Percentiles rank a stretch among this genome's conserved stretches.
Evolutionary conservation across 2,797 vertebrate genomes (phyloP).

Genomic region (Liparis tanakae): DNA sequence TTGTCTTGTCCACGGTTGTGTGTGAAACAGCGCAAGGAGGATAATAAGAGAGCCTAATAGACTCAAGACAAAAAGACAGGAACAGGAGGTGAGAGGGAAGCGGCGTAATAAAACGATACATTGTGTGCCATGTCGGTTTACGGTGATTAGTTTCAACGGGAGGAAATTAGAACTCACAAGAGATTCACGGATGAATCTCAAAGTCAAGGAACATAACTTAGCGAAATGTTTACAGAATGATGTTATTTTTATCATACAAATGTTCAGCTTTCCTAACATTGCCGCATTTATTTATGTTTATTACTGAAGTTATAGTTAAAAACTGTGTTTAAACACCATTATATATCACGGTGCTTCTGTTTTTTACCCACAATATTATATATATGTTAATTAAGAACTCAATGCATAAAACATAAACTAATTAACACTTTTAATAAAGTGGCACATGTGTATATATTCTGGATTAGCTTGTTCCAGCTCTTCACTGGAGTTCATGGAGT

Average conservation of each 20-base stretch:
- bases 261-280: no score
- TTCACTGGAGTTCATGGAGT: neutral
- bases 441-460: neutral
- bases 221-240: neutral
- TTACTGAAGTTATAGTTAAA: neutral
- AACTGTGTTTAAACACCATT: neutral
- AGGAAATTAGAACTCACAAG: no score
- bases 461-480: neutral
- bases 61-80: conserved; percentile 34
- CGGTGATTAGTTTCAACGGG: neutral
- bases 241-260: neutral
- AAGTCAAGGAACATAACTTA: neutral
- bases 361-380: neutral
- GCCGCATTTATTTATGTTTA: neutral
- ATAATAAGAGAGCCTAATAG: conserved; percentile 30
- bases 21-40: conserved; percentile 72
- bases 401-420: neutral
- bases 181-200: neutral
- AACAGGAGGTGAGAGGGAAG: conserved; percentile 22
- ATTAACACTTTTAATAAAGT: no score
- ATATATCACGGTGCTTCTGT: no score
- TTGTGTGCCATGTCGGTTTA: neutral
- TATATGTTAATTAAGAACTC: neutral
- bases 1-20: conserved; percentile 74
- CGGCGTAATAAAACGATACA: neutral